phyloP scores from a whole-genome alignment of 2,113 vertebrate species.

The Muntiacus reevesi region DNA sequence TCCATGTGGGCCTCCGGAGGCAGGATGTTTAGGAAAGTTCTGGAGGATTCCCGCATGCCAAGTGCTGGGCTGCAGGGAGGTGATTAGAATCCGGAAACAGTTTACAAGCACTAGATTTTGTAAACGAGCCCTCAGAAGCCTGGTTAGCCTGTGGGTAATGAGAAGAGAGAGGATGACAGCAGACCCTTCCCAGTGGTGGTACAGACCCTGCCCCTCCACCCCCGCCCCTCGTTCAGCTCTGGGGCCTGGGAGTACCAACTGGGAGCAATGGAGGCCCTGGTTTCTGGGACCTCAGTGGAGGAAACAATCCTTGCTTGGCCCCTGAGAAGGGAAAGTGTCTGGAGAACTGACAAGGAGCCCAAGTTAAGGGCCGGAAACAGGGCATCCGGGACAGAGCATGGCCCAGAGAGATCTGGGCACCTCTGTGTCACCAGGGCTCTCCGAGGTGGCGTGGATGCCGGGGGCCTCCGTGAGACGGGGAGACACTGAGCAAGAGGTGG shows the following conservation, averaged over 20 bases:
- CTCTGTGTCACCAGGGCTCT: too few relatives aligned
- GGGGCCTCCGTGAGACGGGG: neutral
- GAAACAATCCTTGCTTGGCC: neutral
- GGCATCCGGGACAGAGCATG: neutral
- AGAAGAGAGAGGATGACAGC: neutral
- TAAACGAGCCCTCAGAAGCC: neutral
- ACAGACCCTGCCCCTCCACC: fast-evolving
- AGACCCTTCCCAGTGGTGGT: neutral
- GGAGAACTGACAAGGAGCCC: neutral
- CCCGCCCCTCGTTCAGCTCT: fast-evolving
- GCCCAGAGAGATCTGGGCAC: neutral
- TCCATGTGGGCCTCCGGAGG: neutral
- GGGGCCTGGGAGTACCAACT: neutral
- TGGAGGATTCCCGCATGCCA: neutral
- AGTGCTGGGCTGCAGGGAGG: neutral
- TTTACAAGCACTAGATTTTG: neutral
- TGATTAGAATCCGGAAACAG: neutral
- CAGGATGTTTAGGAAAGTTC: neutral
- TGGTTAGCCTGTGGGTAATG: neutral
- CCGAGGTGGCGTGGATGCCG: fast-evolving
- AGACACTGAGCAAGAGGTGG: neutral
- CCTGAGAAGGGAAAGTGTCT: neutral
- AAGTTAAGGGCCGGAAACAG: neutral
- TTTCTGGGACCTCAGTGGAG: neutral
- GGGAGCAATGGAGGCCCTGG: neutral